phyloP scores from a whole-genome alignment of 2,113 vertebrate species.

The Anas platyrhynchos region DNA sequence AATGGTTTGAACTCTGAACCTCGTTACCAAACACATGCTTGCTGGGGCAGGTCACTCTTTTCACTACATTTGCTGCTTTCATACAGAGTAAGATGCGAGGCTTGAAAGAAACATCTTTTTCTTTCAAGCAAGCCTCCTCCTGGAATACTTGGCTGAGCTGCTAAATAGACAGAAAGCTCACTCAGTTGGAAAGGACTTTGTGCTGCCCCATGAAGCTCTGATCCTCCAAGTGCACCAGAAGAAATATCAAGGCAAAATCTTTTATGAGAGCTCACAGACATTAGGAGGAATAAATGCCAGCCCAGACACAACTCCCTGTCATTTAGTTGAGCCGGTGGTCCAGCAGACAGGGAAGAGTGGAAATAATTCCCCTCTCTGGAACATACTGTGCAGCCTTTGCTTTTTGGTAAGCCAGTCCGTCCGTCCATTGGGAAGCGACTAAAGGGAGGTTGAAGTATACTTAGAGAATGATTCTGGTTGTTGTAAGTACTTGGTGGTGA shows the following conservation, averaged over 20 bases:
- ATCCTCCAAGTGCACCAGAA: background rate
- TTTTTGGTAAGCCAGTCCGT: background rate
- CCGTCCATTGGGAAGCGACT: background rate
- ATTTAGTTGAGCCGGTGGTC: background rate
- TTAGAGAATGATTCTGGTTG: background rate
- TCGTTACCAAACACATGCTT: background rate
- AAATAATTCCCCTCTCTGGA: background rate
- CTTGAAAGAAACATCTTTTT: background rate
- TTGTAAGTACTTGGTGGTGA: background rate
- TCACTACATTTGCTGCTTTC: background rate
- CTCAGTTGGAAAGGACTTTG: background rate
- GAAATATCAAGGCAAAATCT: constrained; percentile 11
- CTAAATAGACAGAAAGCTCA: background rate
- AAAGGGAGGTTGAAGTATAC: background rate
- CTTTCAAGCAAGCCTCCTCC: background rate
- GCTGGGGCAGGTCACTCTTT: background rate
- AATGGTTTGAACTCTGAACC: background rate
- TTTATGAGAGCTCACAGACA: background rate
- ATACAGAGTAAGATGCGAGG: background rate
- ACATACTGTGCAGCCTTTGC: background rate
- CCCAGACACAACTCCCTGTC: background rate
- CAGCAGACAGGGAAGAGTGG: background rate
- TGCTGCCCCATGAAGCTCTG: background rate
- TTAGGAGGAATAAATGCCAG: background rate
- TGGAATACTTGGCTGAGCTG: background rate